These are phyloP conservation scores for Thereuonema tuberculata DNA, from an alignment of 1,140 invertebrate species.

Conservation along the genomic window DNA sequence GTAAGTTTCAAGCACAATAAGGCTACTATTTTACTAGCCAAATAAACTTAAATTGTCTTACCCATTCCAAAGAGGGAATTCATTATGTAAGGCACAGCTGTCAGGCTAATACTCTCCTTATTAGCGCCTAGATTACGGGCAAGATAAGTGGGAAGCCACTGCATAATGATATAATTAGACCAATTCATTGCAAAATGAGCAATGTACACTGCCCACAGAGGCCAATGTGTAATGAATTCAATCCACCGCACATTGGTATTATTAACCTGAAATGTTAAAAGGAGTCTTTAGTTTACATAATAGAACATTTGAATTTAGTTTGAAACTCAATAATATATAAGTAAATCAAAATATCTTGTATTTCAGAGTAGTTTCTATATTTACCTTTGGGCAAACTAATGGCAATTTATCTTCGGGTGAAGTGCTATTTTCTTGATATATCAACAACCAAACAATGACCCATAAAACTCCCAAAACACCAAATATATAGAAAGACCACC, in stretches of 20 bases:
- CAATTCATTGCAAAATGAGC: constrained; percentile 75
- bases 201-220: constrained; percentile 60
- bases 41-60: too few relatives aligned
- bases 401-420: constrained; percentile 48
- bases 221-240: constrained; percentile 54
- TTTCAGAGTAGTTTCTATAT: not conserved
- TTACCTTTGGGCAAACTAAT: constrained; percentile 47
- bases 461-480: constrained; percentile 54
- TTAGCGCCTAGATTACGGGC: constrained; percentile 50
- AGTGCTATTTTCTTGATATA: constrained; percentile 39
- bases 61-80: constrained; percentile 58
- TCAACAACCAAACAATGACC: constrained; percentile 49
- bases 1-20: too few relatives aligned
- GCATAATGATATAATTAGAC: constrained; percentile 71
- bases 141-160: constrained; percentile 66
- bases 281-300: too few relatives aligned
- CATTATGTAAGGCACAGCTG: constrained; percentile 60
- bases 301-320: too few relatives aligned
- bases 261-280: constrained; percentile 38
- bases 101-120: constrained; percentile 55
- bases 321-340: not conserved
- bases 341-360: not conserved
- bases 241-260: constrained; percentile 45
- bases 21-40: too few relatives aligned
- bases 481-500: constrained; percentile 55